These are phyloP conservation scores for Fistularia commersonii DNA, from an alignment of 2,797 vertebrate genomes.

Conservation along the genomic window DNA sequence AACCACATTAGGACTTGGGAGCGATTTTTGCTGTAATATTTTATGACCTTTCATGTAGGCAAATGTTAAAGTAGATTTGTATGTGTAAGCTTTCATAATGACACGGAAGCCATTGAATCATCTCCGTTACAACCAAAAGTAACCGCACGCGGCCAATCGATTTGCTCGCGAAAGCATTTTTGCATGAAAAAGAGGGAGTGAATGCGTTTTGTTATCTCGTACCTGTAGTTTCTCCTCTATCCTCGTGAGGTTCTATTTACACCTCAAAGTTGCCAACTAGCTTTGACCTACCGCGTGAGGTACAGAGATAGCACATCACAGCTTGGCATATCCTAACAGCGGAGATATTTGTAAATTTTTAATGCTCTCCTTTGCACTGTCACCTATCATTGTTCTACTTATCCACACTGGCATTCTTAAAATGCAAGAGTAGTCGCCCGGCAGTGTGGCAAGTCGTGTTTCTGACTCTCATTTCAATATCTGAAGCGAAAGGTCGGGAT, in stretches of 20 bases:
- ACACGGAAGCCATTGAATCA: conserved; percentile 23
- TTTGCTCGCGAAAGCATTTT: conserved; percentile 26
- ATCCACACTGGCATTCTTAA: conserved; percentile 41
- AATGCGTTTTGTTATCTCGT: conserved; percentile 3
- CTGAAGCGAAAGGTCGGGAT: conserved; percentile 61
- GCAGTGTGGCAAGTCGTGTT: conserved; percentile 48
- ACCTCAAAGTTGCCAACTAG: conserved; percentile 29
- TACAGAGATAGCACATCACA: conserved; percentile 35
- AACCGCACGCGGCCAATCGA: conserved; percentile 21
- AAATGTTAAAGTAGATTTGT: conserved; percentile 6
- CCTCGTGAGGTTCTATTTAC: conserved; percentile 40
- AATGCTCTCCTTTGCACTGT: conserved; percentile 58
- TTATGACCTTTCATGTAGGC: conserved; percentile 37
- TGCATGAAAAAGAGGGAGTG: conserved; percentile 8
- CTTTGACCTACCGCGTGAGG: conserved; percentile 33
- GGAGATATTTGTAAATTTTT: conserved; percentile 60
- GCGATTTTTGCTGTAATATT: conserved; percentile 25
- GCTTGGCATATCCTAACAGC: conserved; percentile 44
- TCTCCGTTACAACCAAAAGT: conserved; percentile 5
- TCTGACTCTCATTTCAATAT: conserved; percentile 62
- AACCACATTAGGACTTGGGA: conserved; percentile 38
- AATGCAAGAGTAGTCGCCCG: conserved; percentile 46
- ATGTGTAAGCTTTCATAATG: conserved; percentile 12
- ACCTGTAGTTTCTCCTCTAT: conserved; percentile 23
- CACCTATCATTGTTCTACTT: conserved; percentile 53